Evolutionary conservation across 2,888 invertebrate species (phyloP), one percentile per base, ranked within the genome.

Genomic region (Trissolcus brochymenae): DNA sequence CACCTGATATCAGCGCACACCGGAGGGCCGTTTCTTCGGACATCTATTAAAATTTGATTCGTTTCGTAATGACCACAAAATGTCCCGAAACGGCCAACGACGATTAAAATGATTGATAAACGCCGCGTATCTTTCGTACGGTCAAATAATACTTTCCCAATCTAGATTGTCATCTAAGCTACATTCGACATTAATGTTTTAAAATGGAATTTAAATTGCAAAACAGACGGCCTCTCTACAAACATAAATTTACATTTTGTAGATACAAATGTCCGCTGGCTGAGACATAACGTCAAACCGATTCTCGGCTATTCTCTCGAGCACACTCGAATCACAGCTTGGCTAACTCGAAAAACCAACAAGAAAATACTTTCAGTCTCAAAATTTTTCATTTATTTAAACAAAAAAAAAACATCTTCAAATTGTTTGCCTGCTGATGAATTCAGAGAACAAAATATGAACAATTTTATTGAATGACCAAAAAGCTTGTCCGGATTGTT

Each of bases 131-230:
- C 59, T 21, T 40, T 16, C 29, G 19, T 14, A 25, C 9, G 14
- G 50, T 14, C 41, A 16, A 67, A 43, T 29, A n/a, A 54, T 60
- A 54, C 43, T 67, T 60, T 54, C 60, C 41, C 25, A 60, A 60
- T 54, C 54, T 68, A 68, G 67, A 68, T 68, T 60, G 60, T 54
- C 19, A 68, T 68, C 60, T 59, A 60, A 41, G 67, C 43, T 68
- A 35, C 60, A 60, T 46, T 53, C 29, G 54, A 59, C 54, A 35
- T 54, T 68, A 62, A 62, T 51, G 60, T 55, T 61, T 61, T 40
- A 29, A 51, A 25, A 41, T 14, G 16, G 21, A 71, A 71, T 71
- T 71, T 56, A 57, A 71, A 71, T 71, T 71, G 62, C 56, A 62
- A 71, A 71, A 16, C 19, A 71, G 62, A 13, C 29, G 16, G 7